phyloP scores from a whole-genome alignment of 2,797 vertebrate genomes.

The Intellagama lesueurii region DNA sequence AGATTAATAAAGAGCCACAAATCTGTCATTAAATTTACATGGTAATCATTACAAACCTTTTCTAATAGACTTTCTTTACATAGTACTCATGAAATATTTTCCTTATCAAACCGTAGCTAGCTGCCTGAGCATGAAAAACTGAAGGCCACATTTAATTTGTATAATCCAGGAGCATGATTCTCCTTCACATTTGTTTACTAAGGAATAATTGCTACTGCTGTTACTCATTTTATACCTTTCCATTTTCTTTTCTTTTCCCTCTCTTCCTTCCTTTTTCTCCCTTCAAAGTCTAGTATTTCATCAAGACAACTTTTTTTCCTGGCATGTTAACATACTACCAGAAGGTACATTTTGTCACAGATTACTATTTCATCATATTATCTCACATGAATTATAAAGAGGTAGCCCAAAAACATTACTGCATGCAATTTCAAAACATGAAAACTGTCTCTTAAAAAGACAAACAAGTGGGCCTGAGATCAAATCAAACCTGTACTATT shows the following conservation, averaged over 20 bases:
- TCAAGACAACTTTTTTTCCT: too few relatives aligned
- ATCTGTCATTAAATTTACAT: not conserved
- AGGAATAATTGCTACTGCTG: not conserved
- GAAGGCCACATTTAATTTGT: not conserved
- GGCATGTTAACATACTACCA: too few relatives aligned
- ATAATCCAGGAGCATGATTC: not conserved
- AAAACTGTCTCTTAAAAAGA: not conserved
- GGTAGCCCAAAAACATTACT: not conserved
- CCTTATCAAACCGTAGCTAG: not conserved
- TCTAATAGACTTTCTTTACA: too few relatives aligned
- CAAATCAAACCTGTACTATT: too few relatives aligned
- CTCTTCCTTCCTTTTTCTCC: too few relatives aligned
- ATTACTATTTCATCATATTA: not conserved
- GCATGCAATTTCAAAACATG: not conserved
- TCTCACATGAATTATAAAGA: not conserved
- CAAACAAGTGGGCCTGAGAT: too few relatives aligned
- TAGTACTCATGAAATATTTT: too few relatives aligned
- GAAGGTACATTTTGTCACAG: not conserved
- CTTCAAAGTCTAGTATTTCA: too few relatives aligned
- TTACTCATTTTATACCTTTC: not conserved
- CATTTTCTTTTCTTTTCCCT: not conserved
- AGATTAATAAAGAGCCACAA: not conserved
- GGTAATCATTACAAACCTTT: not conserved
- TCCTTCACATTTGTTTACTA: not conserved
- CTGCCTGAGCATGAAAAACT: not conserved